Percentiles rank a stretch among this genome's conserved stretches.
Conservation (phyloP, 2,113 vertebrate genomes). For the Diphyllodes magnificus region DNA sequence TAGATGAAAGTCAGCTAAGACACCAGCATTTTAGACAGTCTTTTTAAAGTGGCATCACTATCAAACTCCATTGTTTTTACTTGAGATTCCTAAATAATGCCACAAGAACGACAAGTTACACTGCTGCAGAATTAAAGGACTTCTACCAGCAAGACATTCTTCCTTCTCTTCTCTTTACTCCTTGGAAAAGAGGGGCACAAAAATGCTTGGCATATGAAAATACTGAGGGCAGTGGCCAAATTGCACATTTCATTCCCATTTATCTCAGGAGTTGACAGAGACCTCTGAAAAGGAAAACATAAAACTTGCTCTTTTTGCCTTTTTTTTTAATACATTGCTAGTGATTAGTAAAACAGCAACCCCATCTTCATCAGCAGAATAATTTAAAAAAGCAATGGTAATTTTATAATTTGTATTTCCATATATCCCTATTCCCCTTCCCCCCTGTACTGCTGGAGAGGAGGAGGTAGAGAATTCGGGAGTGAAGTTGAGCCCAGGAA, state of each 20-base stretch:
- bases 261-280: background rate
- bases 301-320: background rate
- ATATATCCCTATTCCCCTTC: background rate
- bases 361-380: background rate
- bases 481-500: background rate
- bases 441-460: background rate
- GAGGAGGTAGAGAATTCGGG: background rate
- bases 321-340: background rate
- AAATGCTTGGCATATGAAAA: background rate
- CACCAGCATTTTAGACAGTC: background rate
- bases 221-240: background rate
- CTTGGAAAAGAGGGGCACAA: background rate
- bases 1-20: background rate
- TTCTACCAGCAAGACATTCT: background rate
- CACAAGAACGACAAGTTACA: background rate
- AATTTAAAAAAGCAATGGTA: background rate
- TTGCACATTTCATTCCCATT: background rate
- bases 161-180: background rate
- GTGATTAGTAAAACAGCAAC: background rate
- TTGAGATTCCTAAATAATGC: background rate
- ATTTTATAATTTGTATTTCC: background rate
- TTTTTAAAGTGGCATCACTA: background rate
- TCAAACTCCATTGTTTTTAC: background rate
- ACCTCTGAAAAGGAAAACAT: background rate
- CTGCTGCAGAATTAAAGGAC: background rate